phyloP scores from a whole-genome alignment of 2,888 invertebrate species.

The Andrena camellia region DNA sequence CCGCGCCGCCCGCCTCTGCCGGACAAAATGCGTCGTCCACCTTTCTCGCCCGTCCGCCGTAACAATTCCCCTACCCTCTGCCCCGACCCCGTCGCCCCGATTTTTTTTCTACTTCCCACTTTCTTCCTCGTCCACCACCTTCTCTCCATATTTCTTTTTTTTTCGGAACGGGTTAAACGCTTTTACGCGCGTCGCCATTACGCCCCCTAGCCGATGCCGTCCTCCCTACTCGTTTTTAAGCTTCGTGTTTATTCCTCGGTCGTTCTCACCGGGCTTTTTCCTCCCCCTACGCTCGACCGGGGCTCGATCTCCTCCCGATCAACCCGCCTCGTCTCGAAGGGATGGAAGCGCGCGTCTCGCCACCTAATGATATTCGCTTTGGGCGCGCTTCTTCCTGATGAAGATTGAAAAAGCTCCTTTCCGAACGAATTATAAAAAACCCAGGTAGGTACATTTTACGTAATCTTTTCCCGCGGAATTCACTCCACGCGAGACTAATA shows the following conservation, averaged over 20 bases:
- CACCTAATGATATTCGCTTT: neutral
- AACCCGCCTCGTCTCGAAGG: neutral
- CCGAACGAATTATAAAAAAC: too few species aligned
- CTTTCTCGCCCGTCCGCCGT: constrained; percentile 60
- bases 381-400: neutral
- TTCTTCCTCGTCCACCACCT: constrained; percentile 19
- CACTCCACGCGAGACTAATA: neutral
- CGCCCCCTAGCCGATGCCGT: constrained; percentile 47
- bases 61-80: constrained; percentile 54
- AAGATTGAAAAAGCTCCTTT: too few species aligned
- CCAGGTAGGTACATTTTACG: too few species aligned
- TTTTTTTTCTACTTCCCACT: constrained; percentile 38
- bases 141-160: constrained; percentile 11
- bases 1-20: constrained; percentile 32
- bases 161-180: constrained; percentile 61
- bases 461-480: too few species aligned
- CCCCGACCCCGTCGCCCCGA: constrained; percentile 33
- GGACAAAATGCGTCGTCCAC: constrained; percentile 66
- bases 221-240: constrained; percentile 46
- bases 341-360: too few species aligned
- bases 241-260: constrained; percentile 61
- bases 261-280: constrained; percentile 22
- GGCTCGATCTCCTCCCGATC: neutral
- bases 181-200: constrained; percentile 72
- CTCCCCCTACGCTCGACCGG: constrained; percentile 2